These are phyloP conservation scores for Empis livida DNA, from an alignment of 2,888 invertebrate species.

Conservation along the genomic window DNA sequence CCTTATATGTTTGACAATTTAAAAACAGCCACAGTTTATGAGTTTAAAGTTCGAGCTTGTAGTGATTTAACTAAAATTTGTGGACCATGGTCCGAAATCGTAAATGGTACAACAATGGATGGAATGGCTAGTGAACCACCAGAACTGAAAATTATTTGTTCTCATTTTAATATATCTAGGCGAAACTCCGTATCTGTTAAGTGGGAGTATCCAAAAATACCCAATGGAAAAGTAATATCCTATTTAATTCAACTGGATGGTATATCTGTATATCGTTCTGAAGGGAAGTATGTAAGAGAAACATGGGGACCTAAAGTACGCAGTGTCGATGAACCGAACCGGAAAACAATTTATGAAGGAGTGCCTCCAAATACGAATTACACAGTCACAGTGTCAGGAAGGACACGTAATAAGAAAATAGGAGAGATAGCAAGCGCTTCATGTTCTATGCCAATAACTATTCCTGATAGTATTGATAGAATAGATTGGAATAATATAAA, in stretches of 20 bases:
- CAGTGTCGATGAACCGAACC: conserved; percentile 41
- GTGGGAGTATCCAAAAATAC: conserved; percentile 60
- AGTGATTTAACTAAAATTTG: conserved; percentile 63
- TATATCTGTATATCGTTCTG: conserved; percentile 41
- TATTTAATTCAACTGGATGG: conserved; percentile 54
- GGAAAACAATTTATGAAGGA: conserved; percentile 44
- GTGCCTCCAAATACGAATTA: conserved; percentile 75
- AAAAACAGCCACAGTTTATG: conserved; percentile 65
- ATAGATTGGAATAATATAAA: conserved; percentile 49
- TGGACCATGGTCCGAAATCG: conserved; percentile 62
- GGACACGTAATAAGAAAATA: conserved; percentile 60
- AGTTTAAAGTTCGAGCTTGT: conserved; percentile 68
- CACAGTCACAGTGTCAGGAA: conserved; percentile 61
- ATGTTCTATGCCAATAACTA: conserved; percentile 58
- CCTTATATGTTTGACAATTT: conserved; percentile 66
- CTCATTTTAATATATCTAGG: conserved; percentile 40
- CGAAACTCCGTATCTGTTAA: conserved; percentile 49
- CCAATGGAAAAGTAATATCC: conserved; percentile 66
- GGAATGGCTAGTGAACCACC: conserved; percentile 64
- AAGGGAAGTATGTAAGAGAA: conserved; percentile 39
- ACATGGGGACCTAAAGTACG: conserved; percentile 47
- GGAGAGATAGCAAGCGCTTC: conserved; percentile 50
- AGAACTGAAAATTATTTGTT: conserved; percentile 53
- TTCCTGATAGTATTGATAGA: conserved; percentile 45
- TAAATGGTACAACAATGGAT: conserved; percentile 72